Evolutionary conservation across 2,888 invertebrate species (phyloP), one percentile per base, ranked within the genome.

Genomic region (Rhingia rostrata): DNA sequence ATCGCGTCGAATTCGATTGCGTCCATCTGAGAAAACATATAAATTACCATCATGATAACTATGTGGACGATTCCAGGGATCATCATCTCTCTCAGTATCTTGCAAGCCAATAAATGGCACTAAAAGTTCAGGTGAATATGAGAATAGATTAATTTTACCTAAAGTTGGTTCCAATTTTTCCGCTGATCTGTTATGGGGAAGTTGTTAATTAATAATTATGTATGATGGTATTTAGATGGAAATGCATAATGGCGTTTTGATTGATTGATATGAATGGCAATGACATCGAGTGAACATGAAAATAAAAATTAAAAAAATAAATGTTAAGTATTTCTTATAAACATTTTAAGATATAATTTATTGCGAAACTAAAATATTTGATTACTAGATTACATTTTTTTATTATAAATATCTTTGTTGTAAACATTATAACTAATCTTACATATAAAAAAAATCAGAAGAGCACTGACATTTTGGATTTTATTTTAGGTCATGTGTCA

Each of bases 61-160:
- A 54, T 80, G 69, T 10, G 79, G 84, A 14, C 53, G 75, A 39
- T 86, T 86, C 90, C 90, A 90, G 22, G 90, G 90, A 88, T 90
- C 90, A 66, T 89, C 86, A 6, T 87, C 85, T 32, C 86, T 87
- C 4, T 79, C 86, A 14, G 88, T 54, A 7, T 88, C 86, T 61
- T 87, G 81, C 4, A 90, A 56, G 4, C 91, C 90, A 90, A 91
- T 90, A 66, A 89, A 90, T 2, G 90, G 90, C 69, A 84, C 41
- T 6, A 91, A 53, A 32, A 90, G 43, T 10, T 80, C 51, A 0
- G 87, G 88, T 10, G 56, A 12, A 61, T 43, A 84, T 61, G 84
- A 63, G 33, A 74, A 74, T 2, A 84, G 70, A 80, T 84, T 64
- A 1, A 75, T 54, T 63, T 73, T 67, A 56, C 73, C 73, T 73